These are phyloP conservation scores for Lycodopsis pacificus DNA, from an alignment of 2,797 vertebrate genomes.

Conservation along the genomic window DNA sequence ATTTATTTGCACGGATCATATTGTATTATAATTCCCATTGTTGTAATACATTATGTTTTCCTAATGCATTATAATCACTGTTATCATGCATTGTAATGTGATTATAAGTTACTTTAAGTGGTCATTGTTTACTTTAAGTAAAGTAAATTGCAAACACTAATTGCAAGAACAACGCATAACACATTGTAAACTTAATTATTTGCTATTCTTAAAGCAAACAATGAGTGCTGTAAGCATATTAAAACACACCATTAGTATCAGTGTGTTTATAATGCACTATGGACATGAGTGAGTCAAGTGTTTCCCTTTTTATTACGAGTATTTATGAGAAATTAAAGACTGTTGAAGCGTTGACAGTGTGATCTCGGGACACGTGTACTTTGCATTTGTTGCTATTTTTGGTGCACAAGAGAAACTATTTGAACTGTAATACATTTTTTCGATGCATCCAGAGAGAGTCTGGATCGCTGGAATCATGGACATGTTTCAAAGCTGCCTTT, in stretches of 20 bases:
- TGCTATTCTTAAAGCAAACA: background rate
- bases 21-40: background rate
- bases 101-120: too few relatives aligned
- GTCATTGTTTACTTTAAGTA: background rate
- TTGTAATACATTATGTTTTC: background rate
- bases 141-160: too few relatives aligned
- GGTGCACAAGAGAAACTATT: slow-evolving; percentile 2
- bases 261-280: background rate
- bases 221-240: background rate
- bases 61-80: too few relatives aligned
- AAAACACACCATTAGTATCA: background rate
- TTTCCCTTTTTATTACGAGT: too few relatives aligned
- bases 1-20: background rate
- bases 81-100: too few relatives aligned
- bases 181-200: background rate
- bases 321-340: background rate
- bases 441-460: slow-evolving; percentile 20
- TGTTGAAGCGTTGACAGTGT: background rate
- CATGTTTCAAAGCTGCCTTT: slow-evolving; percentile 32
- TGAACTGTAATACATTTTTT: slow-evolving; percentile 39
- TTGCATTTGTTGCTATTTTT: slow-evolving; percentile 11
- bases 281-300: too few relatives aligned
- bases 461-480: background rate
- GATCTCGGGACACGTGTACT: slow-evolving; percentile 1
- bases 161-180: background rate